Percentiles rank a stretch among this genome's conserved stretches.
Conservation (phyloP, 2,888 invertebrate species). For the Uropetala carovei region DNA sequence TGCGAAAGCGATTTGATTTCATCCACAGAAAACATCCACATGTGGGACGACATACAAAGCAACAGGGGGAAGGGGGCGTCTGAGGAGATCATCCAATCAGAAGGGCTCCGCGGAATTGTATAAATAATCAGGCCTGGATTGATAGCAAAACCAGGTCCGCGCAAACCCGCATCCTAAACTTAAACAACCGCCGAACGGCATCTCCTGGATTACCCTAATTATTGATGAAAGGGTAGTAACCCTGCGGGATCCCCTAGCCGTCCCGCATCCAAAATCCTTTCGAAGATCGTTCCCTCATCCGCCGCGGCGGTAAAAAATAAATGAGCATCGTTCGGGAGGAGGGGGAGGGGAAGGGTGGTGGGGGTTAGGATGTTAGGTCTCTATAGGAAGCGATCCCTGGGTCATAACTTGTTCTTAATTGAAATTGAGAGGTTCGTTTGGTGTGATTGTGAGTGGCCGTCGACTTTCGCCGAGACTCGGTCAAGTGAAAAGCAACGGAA, state of each 20-base stretch:
- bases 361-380: too few relatives aligned
- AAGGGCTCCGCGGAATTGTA: neutral
- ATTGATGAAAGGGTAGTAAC: neutral
- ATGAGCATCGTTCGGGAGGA: neutral
- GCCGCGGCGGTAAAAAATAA: neutral
- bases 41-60: too few relatives aligned
- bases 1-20: too few relatives aligned
- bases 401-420: neutral
- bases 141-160: neutral
- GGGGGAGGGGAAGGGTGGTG: neutral
- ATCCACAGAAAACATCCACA: too few relatives aligned
- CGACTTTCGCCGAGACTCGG: too few relatives aligned
- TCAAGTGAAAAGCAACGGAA: too few relatives aligned
- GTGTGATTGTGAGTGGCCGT: too few relatives aligned
- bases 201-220: neutral
- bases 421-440: too few relatives aligned
- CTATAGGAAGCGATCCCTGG: neutral
- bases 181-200: neutral
- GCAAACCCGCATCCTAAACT: neutral
- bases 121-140: neutral
- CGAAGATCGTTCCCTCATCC: neutral
- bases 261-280: neutral
- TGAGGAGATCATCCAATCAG: neutral
- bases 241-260: neutral
- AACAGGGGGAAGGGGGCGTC: neutral